Percentiles rank a stretch among this genome's conserved stretches.
Evolutionary conservation across 2,888 invertebrate species (phyloP).

Genomic region (Malthinus seriepunctatus): DNA sequence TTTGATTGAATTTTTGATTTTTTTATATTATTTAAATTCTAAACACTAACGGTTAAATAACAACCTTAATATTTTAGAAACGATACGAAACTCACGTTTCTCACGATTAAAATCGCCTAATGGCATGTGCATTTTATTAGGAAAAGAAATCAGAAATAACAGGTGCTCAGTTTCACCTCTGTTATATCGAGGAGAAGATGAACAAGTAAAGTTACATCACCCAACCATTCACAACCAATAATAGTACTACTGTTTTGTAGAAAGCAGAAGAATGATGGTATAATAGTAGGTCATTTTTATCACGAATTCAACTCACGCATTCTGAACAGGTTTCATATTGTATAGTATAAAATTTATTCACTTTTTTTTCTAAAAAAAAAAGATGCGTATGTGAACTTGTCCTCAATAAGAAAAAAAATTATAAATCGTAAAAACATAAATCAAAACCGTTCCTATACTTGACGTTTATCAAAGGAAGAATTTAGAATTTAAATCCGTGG

Average conservation of each 20-base stretch:
- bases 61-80: conserved; percentile 17
- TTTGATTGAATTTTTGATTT: no score
- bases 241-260: conserved; percentile 31
- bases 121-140: conserved; percentile 17
- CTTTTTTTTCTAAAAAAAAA: conserved; percentile 6
- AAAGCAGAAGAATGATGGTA: conserved; percentile 37
- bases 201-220: conserved; percentile 31
- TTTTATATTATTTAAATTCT: no score
- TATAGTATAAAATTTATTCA: conserved; percentile 18
- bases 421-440: no score
- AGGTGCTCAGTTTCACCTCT: conserved; percentile 32
- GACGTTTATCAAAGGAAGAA: no score
- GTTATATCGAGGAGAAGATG: conserved; percentile 24
- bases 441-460: no score
- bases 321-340: conserved; percentile 27
- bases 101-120: conserved; percentile 1
- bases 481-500: no score
- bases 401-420: neutral
- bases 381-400: neutral
- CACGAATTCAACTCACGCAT: conserved; percentile 35
- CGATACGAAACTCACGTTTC: conserved; percentile 8
- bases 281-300: conserved; percentile 41
- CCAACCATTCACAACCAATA: conserved; percentile 37
- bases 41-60: neutral
- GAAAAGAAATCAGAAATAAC: conserved; percentile 28